Evolutionary conservation across 2,113 vertebrate species (phyloP), one percentile per base, ranked within the genome.

Genomic region (Carettochelys insculpta): DNA sequence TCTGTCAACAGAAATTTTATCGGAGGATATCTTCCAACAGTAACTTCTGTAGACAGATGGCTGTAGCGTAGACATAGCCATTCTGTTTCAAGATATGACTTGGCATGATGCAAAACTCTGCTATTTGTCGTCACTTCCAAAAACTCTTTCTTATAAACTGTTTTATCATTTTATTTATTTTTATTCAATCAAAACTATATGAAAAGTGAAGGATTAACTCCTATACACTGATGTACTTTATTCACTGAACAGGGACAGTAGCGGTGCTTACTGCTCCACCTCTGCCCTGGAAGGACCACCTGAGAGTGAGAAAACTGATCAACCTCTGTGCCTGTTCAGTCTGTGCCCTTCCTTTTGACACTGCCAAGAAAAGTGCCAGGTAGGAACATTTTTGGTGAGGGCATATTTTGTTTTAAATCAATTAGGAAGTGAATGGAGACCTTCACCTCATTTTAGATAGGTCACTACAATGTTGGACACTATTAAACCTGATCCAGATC

Each of bases 71-170:
- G n/a, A n/a, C n/a, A n/a, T n/a, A n/a, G n/a, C n/a, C n/a, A n/a
- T n/a, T 65, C 0, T 0, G 31, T 87, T 94, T 94, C 85, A 80
- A 83, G 90, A 83, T 89, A 86, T 89, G 81, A 71, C 92, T 95
- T 79, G 80, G 11, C 13, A 56, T 45, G 41, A 77, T 88, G 71
- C 94, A 89, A 29, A n/a, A 79, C 89, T 76, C 71, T 27, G 83
- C 41, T 82, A 8, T 94, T 95, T 95, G 48, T 87, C 91, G n/a
- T 58, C 61, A 16, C 71, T 53, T 25, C 54, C 83, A 93, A 73
- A 94, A 94, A 89, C 82, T 83, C 29, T 71, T 25, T 5, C 1
- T 92, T 88, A 68, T 92, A 95, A 90, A 90, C 1, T 76, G 45
- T 83, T 86, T 51, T 38, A 14, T 48, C 53, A 12, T 6, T 50